Evolutionary conservation across 2,797 vertebrate species (phyloP).

Genomic region (Miichthys miiuy): DNA sequence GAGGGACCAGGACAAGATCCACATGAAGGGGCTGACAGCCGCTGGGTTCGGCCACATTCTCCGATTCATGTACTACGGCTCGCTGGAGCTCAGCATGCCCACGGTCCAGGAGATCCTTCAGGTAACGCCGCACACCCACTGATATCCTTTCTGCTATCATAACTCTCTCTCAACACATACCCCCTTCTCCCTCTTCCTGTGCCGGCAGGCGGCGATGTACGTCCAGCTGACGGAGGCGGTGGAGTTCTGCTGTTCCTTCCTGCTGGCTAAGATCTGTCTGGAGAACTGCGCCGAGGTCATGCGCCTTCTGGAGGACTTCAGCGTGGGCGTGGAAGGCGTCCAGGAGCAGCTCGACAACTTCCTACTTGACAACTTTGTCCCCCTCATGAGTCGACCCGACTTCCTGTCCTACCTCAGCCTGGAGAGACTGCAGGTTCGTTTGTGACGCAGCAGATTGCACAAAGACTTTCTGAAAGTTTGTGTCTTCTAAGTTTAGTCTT

Average conservation of each 20-base stretch:
- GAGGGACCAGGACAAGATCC: conserved; percentile 99
- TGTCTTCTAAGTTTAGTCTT: background rate
- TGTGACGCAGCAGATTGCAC: background rate
- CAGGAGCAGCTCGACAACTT: conserved; percentile 97
- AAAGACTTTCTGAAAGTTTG: background rate
- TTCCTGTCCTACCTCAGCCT: conserved; percentile 98
- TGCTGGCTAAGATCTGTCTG: conserved; percentile 98
- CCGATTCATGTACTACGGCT: conserved; percentile 99
- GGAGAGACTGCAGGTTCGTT: conserved; percentile 91
- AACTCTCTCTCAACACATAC: background rate
- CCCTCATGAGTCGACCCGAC: conserved; percentile 97
- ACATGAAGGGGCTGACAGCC: conserved; percentile 98
- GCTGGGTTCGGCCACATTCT: conserved; percentile 98
- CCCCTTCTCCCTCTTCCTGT: background rate
- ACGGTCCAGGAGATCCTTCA: conserved; percentile 98
- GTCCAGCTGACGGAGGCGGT: conserved; percentile 99
- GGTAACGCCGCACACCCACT: conserved; percentile 50
- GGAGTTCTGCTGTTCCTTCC: conserved; percentile 99
- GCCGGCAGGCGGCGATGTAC: conserved; percentile 93
- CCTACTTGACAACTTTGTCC: conserved; percentile 98
- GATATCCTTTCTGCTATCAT: no score
- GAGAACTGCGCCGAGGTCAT: conserved; percentile 99
- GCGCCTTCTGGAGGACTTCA: conserved; percentile 99
- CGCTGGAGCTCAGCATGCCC: conserved; percentile 98
- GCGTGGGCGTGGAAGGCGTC: conserved; percentile 97